Percentiles rank a stretch among this genome's conserved stretches.
phyloP scores from a whole-genome alignment of 2,113 vertebrate genomes.

The Morone saxatilis region DNA sequence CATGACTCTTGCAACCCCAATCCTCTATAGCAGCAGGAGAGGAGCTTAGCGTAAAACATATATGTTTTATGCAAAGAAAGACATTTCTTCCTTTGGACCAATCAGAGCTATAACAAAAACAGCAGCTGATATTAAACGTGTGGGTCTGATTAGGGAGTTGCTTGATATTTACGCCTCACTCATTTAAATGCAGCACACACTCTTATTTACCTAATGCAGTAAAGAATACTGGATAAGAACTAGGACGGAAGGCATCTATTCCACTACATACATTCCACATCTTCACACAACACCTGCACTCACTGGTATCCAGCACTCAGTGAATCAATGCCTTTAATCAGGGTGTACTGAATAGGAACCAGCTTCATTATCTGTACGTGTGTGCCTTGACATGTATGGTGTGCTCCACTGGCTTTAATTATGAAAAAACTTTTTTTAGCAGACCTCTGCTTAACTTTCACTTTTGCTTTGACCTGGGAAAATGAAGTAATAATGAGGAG shows the following conservation, averaged over 20 bases:
- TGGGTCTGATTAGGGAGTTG: background rate
- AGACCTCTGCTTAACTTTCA: constrained; percentile 29
- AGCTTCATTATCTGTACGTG: constrained; percentile 12
- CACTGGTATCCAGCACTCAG: background rate
- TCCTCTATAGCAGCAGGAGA: background rate
- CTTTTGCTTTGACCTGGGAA: constrained; percentile 4
- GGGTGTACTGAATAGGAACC: constrained; percentile 22
- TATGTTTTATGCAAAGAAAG: constrained; percentile 1
- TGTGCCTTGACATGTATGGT: constrained; percentile 12
- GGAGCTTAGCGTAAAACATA: background rate
- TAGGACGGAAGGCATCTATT: background rate
- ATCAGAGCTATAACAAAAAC: background rate
- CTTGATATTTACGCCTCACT: background rate
- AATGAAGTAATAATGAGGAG: constrained; percentile 8
- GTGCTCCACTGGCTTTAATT: constrained; percentile 33
- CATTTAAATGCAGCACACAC: background rate
- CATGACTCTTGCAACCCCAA: background rate
- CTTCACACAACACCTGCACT: background rate
- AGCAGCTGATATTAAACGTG: background rate
- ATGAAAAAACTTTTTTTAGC: constrained; percentile 24
- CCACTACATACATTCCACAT: background rate
- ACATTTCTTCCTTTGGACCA: background rate
- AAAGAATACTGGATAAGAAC: background rate
- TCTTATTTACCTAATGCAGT: background rate
- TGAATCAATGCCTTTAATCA: constrained; percentile 36